phyloP scores from a whole-genome alignment of 2,113 vertebrate species.

The Polypterus bichir region DNA sequence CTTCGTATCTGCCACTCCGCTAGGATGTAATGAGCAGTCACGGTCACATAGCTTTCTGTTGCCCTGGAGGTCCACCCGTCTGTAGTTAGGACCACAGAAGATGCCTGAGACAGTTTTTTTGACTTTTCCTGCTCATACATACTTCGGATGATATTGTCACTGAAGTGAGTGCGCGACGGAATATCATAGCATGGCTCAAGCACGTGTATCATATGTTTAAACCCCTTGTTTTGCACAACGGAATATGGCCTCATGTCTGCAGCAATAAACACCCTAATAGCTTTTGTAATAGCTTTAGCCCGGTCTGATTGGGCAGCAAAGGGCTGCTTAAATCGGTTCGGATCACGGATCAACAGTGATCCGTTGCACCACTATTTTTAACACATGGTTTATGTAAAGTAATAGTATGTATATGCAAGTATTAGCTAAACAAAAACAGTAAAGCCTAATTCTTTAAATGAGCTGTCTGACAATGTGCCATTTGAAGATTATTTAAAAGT shows the following conservation, averaged over 20 bases:
- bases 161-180: conserved; percentile 10
- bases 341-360: too few species aligned
- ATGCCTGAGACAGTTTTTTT: not conserved
- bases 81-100: not conserved
- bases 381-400: too few species aligned
- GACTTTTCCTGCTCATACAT: conserved; percentile 8
- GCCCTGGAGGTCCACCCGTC: not conserved
- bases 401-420: too few species aligned
- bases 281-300: conserved; percentile 12
- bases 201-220: conserved; percentile 14
- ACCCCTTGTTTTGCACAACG: conserved; percentile 15
- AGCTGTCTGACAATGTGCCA: too few species aligned
- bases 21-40: too few species aligned
- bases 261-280: conserved; percentile 14
- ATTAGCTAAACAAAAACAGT: too few species aligned
- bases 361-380: too few species aligned
- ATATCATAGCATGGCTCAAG: conserved; percentile 15
- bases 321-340: conserved; percentile 4
- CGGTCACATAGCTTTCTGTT: too few species aligned
- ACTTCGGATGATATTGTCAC: conserved; percentile 10
- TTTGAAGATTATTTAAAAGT: too few species aligned
- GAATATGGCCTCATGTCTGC: conserved; percentile 15
- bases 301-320: conserved; percentile 3
- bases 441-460: too few species aligned
- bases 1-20: too few species aligned